Base-by-base conservation (phyloP, 2,113 vertebrate species). In the Hippopotamus amphibius region DNA sequence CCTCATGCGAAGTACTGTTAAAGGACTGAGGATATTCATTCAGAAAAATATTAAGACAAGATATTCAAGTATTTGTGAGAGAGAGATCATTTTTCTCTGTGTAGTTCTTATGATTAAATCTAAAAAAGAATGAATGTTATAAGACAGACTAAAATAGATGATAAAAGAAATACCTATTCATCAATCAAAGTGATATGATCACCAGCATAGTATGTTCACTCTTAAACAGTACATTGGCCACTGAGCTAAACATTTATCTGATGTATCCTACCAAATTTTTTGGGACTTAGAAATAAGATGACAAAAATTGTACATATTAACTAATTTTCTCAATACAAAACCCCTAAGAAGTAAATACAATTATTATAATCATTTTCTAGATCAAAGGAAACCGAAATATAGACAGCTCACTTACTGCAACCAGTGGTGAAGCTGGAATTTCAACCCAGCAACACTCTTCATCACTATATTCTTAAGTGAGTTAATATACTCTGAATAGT, bases 351-450 rank as follows among this genome's bases (percentile, higher is more conserved):
- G 24, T 79, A 69, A n/a, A 37, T 65, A 65, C 5, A 46, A n/a
- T 53, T 72, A 53, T 63, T 55, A 26, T 68, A 24, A 94, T 59
- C 48, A 95, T 89, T 84, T 95, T 90, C 48, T 33, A 85, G 41
- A 77, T 26, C 41, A 77, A 68, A 90, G 41, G 22, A 21, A 89
- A 71, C 28, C 30, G 21, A 84, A 50, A 81, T 16, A 66, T 19
- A 19, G 63, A 68, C 69, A 80, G 77, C 8, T 94, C 43, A 43
- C 41, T 63, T 71, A 37, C 33, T 88, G 50, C 33, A 22, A 61
- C 33, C 33, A 41, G 33, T 11, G 17, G 24, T 93, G 19, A 80
- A 48, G 66, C 8, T 37, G 15, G 43, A 28, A 72, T 88, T 72
- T 88, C 33, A 81, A 48, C 46, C 4, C 33, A 61, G 48, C 2